These are phyloP conservation scores for Actinemys pallida DNA, from an alignment of 2,113 vertebrate species.

Conservation along the genomic window DNA sequence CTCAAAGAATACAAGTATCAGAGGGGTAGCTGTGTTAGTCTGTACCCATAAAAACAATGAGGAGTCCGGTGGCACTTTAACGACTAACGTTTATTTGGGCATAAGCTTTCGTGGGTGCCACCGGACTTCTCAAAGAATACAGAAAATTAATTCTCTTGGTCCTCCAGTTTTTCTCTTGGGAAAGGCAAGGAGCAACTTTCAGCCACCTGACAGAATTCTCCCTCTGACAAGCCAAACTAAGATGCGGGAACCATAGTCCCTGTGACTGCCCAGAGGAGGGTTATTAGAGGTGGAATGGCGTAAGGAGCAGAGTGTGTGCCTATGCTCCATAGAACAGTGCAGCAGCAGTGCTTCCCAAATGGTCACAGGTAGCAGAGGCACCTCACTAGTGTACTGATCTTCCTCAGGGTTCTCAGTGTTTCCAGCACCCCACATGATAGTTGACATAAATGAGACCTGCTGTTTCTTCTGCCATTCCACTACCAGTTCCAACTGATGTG, in stretches of 20 bases:
- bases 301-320: neutral
- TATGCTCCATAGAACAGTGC: neutral
- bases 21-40: too few species aligned
- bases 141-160: neutral
- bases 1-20: neutral
- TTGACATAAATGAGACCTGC: neutral
- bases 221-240: neutral
- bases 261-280: neutral
- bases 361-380: neutral
- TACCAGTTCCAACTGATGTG: neutral
- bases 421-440: neutral
- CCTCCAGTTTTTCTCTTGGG: neutral
- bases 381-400: neutral
- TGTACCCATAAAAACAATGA: too few species aligned
- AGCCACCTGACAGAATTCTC: neutral
- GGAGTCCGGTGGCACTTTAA: too few species aligned
- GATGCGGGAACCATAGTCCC: neutral
- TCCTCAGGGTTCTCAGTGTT: neutral
- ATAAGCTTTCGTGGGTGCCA: too few species aligned
- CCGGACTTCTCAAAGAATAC: neutral
- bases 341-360: neutral
- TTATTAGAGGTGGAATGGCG: neutral
- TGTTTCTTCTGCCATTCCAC: neutral
- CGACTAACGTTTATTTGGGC: too few species aligned
- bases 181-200: neutral